Evolutionary conservation across 1,140 invertebrate species (phyloP), one percentile per base, ranked within the genome.

Genomic region (Pogonus chalceus): DNA sequence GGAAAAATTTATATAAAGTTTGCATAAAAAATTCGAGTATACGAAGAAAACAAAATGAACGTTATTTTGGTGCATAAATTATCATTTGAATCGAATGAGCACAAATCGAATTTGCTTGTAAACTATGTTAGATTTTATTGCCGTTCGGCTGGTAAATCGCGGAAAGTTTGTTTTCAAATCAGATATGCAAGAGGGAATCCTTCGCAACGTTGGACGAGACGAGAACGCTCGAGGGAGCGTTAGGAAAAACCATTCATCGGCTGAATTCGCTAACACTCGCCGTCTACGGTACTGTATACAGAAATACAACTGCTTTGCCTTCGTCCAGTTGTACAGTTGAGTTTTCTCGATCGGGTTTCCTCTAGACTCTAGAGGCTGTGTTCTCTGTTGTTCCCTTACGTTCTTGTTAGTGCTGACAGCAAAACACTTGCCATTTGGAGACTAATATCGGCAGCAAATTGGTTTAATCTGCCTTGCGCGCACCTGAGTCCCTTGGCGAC

Each of bases 391-490:
- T 43, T 18, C 7, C 37, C 37, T 43, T 9, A 7, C 9, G 37
- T 43, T 43, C 37, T 43, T 43, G 37, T 43, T 43, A 43, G 37
- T 43, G 37, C 37, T 43, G 37, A 43, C 37, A 43, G 37, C 37
- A 43, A 43, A 43, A 43, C 37, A 43, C 37, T 43, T 43, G 37
- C 7, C 37, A 43, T 43, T 43, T 43, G 7, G 9, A 43, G 37
- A 43, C 37, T 43, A 43, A 43, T 43, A 43, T 43, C 37, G 37
- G 37, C 37, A 43, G 37, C 37, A 43, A 43, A 43, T 43, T 43
- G 37, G 37, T 43, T 43, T 43, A 43, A 43, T 43, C 37, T 43
- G 9, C 37, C 18, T 7, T 43, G 37, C 7, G 37, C 37, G 37
- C 37, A 43, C 37, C 37, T 43, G 37, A 10, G 37, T 18, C 37